Conservation (phyloP, 1,140 invertebrate genomes). For the Bombyx mandarina region DNA sequence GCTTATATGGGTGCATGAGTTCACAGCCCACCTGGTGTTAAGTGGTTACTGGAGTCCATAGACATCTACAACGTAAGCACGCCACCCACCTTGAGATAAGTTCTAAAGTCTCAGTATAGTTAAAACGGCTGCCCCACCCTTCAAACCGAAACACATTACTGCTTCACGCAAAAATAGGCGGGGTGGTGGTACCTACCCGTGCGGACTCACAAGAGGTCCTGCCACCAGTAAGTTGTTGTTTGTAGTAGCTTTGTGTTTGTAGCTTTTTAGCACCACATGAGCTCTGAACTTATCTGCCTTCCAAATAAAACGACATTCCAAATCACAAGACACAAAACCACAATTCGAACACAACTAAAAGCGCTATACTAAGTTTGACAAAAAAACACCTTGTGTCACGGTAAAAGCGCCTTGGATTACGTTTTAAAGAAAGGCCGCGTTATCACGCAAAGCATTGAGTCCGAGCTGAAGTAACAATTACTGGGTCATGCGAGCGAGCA, state of each 20-base stretch:
- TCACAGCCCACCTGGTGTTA: too few relatives aligned
- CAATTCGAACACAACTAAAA: not conserved
- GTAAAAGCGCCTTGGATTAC: slow-evolving; percentile 33
- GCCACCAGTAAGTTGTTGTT: too few relatives aligned
- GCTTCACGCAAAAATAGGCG: too few relatives aligned
- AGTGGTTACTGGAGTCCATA: too few relatives aligned
- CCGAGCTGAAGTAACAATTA: slow-evolving; percentile 60
- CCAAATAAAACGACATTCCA: not conserved
- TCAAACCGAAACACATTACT: too few relatives aligned
- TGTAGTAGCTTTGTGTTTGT: not conserved
- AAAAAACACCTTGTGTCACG: slow-evolving; percentile 29
- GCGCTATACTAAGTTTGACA: slow-evolving; percentile 28
- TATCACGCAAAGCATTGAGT: slow-evolving; percentile 32
- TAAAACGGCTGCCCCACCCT: too few relatives aligned
- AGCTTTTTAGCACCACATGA: not conserved
- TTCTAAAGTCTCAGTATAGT: too few relatives aligned
- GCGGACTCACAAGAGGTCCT: too few relatives aligned
- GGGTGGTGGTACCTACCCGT: too few relatives aligned
- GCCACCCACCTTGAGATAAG: too few relatives aligned
- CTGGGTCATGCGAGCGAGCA: slow-evolving; percentile 55
- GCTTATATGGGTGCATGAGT: too few relatives aligned
- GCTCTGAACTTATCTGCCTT: not conserved
- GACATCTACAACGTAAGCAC: too few relatives aligned
- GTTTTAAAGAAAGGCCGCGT: slow-evolving; percentile 31
- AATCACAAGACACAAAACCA: not conserved